Conservation (phyloP, 2,113 vertebrate species). For the Rhinolophus sinicus region DNA sequence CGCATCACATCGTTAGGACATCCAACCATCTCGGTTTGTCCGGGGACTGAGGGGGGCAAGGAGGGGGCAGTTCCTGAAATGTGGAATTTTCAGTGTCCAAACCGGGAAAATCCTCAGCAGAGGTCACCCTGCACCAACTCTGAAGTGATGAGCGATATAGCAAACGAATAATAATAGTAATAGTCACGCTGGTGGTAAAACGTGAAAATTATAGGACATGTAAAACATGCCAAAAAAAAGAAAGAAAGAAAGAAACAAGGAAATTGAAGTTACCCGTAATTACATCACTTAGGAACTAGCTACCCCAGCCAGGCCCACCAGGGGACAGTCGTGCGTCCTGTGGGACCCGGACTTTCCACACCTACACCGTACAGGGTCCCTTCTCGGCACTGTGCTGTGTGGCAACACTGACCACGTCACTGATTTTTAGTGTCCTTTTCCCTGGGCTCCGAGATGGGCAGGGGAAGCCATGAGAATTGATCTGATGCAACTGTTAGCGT, state of each 20-base stretch:
- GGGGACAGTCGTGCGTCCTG: not conserved
- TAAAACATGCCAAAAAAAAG: not conserved
- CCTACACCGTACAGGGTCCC: rapidly evolving
- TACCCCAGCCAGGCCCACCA: not conserved
- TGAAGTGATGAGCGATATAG: not conserved
- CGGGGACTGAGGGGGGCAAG: not conserved
- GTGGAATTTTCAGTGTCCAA: not conserved
- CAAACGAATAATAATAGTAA: not conserved
- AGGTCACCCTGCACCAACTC: not conserved
- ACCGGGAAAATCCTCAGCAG: not conserved
- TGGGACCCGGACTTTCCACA: rapidly evolving
- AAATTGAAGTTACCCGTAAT: not conserved
- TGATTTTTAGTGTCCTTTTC: not conserved
- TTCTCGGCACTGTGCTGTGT: rapidly evolving
- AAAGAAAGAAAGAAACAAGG: not conserved
- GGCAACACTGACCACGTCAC: rapidly evolving
- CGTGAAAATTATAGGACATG: not conserved
- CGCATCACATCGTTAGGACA: not conserved
- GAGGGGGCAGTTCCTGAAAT: not conserved
- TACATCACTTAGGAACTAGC: not conserved
- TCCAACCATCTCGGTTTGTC: not conserved
- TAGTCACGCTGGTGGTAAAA: not conserved
- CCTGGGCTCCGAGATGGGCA: not conserved
- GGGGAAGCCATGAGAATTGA: not conserved
- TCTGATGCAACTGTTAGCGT: not conserved